phyloP scores from a whole-genome alignment of 2,797 vertebrate genomes.

The Squalus acanthias region DNA sequence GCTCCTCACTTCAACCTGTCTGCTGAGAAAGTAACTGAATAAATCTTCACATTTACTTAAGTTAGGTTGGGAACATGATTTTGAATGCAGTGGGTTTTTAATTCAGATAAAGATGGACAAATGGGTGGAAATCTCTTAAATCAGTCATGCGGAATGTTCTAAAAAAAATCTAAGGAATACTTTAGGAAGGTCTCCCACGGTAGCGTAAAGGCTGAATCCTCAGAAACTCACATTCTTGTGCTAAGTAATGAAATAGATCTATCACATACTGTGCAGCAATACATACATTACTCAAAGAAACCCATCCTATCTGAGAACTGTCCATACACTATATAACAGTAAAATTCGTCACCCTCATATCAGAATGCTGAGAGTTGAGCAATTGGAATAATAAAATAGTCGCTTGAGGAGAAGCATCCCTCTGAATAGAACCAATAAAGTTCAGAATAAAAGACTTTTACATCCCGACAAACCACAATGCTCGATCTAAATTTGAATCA shows the following conservation, averaged over 20 bases:
- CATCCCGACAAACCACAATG: neutral
- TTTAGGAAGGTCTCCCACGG: neutral
- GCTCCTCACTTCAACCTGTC: neutral
- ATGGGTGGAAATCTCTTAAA: neutral
- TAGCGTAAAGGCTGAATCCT: neutral
- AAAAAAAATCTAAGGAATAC: neutral
- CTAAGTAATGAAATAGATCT: neutral
- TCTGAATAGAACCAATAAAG: neutral
- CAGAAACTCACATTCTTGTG: neutral
- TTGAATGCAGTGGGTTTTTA: neutral
- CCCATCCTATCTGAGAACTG: neutral
- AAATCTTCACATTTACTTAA: neutral
- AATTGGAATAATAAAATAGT: neutral
- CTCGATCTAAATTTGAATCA: constrained; percentile 13
- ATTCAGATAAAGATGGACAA: neutral
- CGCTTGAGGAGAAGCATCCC: neutral
- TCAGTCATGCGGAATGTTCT: neutral
- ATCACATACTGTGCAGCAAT: neutral
- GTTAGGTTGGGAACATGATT: neutral
- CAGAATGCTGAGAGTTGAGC: neutral
- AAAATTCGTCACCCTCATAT: neutral
- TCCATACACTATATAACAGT: neutral
- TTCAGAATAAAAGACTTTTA: neutral
- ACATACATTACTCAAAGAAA: neutral
- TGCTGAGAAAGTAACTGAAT: neutral